Evolutionary conservation across 2,888 invertebrate species (phyloP).

Genomic region (Axea sp.): DNA sequence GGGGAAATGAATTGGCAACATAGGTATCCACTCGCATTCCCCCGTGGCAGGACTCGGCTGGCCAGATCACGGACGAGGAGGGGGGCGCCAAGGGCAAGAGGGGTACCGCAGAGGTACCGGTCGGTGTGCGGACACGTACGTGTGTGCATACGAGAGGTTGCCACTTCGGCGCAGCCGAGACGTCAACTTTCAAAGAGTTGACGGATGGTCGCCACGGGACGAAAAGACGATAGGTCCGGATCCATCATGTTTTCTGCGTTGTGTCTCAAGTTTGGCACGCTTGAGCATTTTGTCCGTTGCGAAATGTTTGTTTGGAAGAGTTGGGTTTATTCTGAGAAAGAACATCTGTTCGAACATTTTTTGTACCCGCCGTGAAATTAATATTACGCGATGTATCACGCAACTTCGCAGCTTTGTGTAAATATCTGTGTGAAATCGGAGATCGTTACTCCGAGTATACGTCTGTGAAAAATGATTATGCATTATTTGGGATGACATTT

Average conservation of each 20-base stretch:
- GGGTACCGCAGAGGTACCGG: too few species aligned
- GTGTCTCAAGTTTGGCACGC: conserved; percentile 54
- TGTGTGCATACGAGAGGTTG: too few species aligned
- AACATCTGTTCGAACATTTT: conserved; percentile 29
- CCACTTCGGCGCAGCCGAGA: conserved; percentile 63
- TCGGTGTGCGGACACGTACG: too few species aligned
- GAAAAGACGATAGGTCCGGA: conserved; percentile 73
- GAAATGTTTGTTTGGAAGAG: conserved; percentile 30
- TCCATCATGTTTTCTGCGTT: conserved; percentile 73
- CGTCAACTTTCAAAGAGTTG: conserved; percentile 76
- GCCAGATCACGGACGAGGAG: too few species aligned
- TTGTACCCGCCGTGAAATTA: conserved; percentile 22
- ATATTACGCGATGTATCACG: conserved; percentile 20
- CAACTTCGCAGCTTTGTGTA: conserved; percentile 31
- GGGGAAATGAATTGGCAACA: too few species aligned
- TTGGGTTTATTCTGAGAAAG: conserved; percentile 32
- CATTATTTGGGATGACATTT: conserved; percentile 1
- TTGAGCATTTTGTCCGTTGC: conserved; percentile 20
- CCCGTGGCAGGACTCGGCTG: too few species aligned
- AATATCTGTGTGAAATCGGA: conserved; percentile 38
- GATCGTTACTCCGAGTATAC: neutral
- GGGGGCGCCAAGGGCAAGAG: too few species aligned
- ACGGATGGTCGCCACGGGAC: conserved; percentile 78
- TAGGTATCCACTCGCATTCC: too few species aligned
- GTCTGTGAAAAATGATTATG: conserved; percentile 3